Conservation (phyloP, 2,797 vertebrate genomes). For the Gymnoscopelus microlampas region DNA sequence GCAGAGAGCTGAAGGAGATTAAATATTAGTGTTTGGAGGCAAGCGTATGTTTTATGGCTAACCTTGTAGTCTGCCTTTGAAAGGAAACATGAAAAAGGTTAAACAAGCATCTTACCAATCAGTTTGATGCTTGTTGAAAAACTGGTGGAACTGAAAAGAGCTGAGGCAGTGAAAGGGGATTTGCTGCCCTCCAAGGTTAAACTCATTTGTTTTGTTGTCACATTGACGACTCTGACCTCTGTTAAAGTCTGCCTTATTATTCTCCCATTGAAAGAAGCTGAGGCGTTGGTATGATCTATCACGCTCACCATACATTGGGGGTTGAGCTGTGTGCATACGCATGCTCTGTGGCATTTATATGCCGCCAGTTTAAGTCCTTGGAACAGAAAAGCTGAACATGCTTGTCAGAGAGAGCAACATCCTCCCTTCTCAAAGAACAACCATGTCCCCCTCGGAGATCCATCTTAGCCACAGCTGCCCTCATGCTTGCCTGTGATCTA, state of each 20-base stretch:
- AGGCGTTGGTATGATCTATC: constrained; percentile 60
- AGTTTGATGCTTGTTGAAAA: constrained; percentile 39
- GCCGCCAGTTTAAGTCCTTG: constrained; percentile 45
- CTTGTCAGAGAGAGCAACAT: constrained; percentile 43
- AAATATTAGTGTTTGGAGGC: constrained; percentile 47
- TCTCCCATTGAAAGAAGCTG: constrained; percentile 51
- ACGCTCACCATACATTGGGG: constrained; percentile 38
- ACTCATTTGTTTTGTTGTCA: constrained; percentile 68
- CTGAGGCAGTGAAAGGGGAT: constrained; percentile 39
- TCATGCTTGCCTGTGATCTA: constrained; percentile 32
- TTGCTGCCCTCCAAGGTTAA: constrained; percentile 61
- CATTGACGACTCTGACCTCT: constrained; percentile 60
- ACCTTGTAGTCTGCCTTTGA: constrained; percentile 45
- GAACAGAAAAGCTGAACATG: constrained; percentile 43
- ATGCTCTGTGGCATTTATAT: constrained; percentile 42
- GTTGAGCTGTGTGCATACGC: constrained; percentile 25
- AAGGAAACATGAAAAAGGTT: constrained; percentile 32
- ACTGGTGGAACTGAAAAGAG: constrained; percentile 14
- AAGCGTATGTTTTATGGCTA: constrained; percentile 41
- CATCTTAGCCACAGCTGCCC: constrained; percentile 28
- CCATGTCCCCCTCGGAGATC: constrained; percentile 39
- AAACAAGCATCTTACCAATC: constrained; percentile 41
- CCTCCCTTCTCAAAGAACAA: constrained; percentile 40
- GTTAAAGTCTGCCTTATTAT: constrained; percentile 58
- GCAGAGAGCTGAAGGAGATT: constrained; percentile 25